These are phyloP conservation scores for Drosophila lacteicornis DNA, from an alignment of 1,140 invertebrate genomes.

Conservation along the genomic window DNA sequence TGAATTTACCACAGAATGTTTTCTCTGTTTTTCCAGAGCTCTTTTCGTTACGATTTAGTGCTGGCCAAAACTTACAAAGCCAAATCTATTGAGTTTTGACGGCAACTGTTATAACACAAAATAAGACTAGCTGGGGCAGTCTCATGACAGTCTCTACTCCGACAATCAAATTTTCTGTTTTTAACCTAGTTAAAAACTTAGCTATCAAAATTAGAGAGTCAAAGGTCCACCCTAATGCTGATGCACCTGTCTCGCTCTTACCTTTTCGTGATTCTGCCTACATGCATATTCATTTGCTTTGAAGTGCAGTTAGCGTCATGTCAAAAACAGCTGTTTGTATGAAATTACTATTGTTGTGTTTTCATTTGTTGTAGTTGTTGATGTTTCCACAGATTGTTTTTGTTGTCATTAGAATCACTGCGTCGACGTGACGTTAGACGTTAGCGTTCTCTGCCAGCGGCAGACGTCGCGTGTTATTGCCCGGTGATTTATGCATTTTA, in stretches of 20 bases:
- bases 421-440: conserved; percentile 18
- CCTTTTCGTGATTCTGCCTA: conserved; percentile 1
- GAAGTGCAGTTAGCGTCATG: conserved; percentile 45
- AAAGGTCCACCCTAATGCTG: conserved; percentile 9
- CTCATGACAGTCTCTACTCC: background rate
- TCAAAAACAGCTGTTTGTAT: conserved; percentile 36
- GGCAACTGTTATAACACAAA: background rate
- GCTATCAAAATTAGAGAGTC: background rate
- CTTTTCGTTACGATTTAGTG: no score
- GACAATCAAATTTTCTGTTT: background rate
- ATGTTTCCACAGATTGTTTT: background rate
- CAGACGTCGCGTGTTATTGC: conserved; percentile 48
- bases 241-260: conserved; percentile 7
- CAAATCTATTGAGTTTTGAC: background rate
- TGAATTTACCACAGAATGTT: no score
- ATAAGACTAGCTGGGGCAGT: no score
- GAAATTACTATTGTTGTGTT: conserved; percentile 31
- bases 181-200: background rate
- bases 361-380: conserved; percentile 10
- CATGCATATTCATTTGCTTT: conserved; percentile 22
- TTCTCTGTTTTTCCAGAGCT: no score
- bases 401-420: conserved; percentile 28
- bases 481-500: conserved; percentile 57
- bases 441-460: conserved; percentile 16
- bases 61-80: no score